Base-by-base conservation (phyloP, 1,140 invertebrate genomes). In the Copidosoma floridanum region DNA sequence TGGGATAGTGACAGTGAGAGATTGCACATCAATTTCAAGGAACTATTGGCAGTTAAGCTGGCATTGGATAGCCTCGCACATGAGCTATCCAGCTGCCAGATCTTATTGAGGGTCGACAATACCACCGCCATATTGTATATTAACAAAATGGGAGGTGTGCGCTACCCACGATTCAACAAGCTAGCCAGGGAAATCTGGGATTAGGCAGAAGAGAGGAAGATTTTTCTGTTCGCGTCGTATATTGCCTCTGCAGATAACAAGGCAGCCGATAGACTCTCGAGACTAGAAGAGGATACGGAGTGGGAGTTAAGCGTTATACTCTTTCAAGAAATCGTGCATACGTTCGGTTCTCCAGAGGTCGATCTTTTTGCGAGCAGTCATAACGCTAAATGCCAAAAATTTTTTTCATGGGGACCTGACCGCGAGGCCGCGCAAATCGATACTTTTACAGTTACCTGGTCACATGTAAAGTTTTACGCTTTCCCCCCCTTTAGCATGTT, bases 11-110 rank as follows among this genome's bases (percentile, higher is more conserved):
- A 8, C 3, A 40, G 71, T 68, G 65, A 29, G 11, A 20, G 46
- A 26, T 51, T 70, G 57, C 56, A 27, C 27, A 79, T 78, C 21
- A 77, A 79, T 67, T 75, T 70, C 54, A 64, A 78, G 57, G 74
- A 78, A 56, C 29, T 77, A 0, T 26, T 68, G 35, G 72, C 77
- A 0, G 65, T 57, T 5, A 75, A 73, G 61, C 24, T 72, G 5
- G 69, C 61, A 0, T 37, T 78, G 16, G 73, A 78, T 65, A 65
- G 53, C 26, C 78, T 77, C 65, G 73, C 68, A 16, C 46, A 23
- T 7, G 47, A 72, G n/a, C 6, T 52, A 47, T 14, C 23, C 55
- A 65, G 71, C 52, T 73, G 69, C 57, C 20, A 67, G 14, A 70
- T 75, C 38, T 40, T 73, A 12, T 55, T 70, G 1, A 51, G 70